A percentile compares a stretch with the other conserved stretches of the same genome.
phyloP scores from a whole-genome alignment of 1,140 invertebrate species.

The Aphaenogaster rudis region DNA sequence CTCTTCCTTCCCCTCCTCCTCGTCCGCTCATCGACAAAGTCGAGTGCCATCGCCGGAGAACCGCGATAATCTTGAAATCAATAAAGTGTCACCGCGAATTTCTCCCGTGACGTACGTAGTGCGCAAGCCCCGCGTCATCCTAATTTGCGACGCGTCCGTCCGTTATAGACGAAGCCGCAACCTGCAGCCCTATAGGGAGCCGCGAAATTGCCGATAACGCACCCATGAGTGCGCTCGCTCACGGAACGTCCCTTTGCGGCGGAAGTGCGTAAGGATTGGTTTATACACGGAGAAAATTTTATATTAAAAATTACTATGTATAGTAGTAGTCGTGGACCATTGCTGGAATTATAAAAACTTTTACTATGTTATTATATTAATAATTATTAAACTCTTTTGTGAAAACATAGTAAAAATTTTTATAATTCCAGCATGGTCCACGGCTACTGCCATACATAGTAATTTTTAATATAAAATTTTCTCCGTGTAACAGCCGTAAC shows the following conservation, averaged over 20 bases:
- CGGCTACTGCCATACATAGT: too few species aligned
- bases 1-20: not conserved
- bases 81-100: constrained; percentile 77
- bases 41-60: constrained; percentile 49
- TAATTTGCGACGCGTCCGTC: constrained; percentile 59
- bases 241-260: not conserved
- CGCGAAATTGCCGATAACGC: constrained; percentile 40
- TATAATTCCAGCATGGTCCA: too few species aligned
- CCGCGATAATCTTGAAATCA: constrained; percentile 82
- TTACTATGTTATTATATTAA: too few species aligned
- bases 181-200: not conserved
- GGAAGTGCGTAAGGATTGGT: not conserved
- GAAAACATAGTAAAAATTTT: too few species aligned
- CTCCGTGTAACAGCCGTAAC: too few species aligned
- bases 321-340: too few species aligned
- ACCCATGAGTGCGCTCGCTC: not conserved
- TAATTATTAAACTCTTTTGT: too few species aligned
- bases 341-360: too few species aligned
- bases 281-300: too few species aligned
- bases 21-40: constrained; percentile 58
- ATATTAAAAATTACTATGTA: too few species aligned
- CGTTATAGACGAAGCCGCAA: constrained; percentile 51
- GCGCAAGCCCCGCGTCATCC: constrained; percentile 56
- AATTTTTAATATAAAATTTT: too few species aligned
- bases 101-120: constrained; percentile 53